These are phyloP conservation scores for Tetragnatha versicolor DNA, from an alignment of 1,140 invertebrate species.

Conservation along the genomic window DNA sequence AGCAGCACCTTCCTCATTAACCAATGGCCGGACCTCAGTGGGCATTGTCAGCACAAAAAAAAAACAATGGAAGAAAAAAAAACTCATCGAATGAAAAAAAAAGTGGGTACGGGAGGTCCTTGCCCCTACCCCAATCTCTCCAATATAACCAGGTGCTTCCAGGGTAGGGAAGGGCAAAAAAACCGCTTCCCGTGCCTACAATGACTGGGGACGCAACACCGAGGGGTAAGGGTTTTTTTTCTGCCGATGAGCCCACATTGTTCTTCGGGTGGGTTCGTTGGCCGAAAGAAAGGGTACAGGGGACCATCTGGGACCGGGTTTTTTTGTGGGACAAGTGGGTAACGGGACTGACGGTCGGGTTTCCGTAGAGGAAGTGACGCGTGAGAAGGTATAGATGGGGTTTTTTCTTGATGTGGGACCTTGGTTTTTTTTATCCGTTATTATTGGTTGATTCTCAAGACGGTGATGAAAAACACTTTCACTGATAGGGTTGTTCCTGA, in stretches of 20 bases:
- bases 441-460: too few relatives aligned
- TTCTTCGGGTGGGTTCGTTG: conserved; percentile 27
- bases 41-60: not conserved
- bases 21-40: not conserved
- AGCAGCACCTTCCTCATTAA: not conserved
- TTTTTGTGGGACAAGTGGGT: conserved; percentile 20
- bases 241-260: conserved; percentile 12
- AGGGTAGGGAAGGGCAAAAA: conserved; percentile 17
- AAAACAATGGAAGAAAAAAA: not conserved
- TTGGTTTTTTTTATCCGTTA: too few relatives aligned
- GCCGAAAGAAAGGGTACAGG: conserved; percentile 15
- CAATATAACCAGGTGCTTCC: conserved; percentile 27
- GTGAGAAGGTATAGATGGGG: conserved; percentile 36
- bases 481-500: conserved; percentile 1
- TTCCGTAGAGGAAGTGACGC: conserved; percentile 35
- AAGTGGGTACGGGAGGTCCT: too few relatives aligned
- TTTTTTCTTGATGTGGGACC: conserved; percentile 6
- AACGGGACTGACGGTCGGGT: conserved; percentile 38
- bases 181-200: not conserved
- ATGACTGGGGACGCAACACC: too few relatives aligned
- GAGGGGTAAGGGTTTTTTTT: too few relatives aligned
- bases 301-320: conserved; percentile 41
- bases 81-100: not conserved
- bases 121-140: conserved; percentile 25
- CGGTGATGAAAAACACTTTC: not conserved